Conservation (phyloP, 1,140 invertebrate genomes). For the Neotoxoptera formosana region DNA sequence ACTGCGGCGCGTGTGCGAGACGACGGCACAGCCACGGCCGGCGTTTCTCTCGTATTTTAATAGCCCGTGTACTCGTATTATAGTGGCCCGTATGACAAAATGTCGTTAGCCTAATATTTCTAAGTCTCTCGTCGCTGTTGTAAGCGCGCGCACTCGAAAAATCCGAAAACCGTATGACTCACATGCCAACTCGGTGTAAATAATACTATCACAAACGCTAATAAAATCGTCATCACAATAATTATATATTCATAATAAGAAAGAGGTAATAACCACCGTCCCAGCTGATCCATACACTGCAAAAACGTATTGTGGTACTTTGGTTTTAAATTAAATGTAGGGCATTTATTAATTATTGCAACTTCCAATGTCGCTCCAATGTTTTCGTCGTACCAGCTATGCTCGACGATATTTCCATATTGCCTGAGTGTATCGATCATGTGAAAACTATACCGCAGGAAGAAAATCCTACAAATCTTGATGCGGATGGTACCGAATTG, state of each 20-base stretch:
- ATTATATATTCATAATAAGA: no score
- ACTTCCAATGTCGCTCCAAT: not conserved
- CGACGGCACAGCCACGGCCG: no score
- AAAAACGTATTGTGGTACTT: no score
- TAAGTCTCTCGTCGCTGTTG: not conserved
- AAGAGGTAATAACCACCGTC: no score
- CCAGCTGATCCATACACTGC: no score
- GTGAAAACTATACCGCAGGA: no score
- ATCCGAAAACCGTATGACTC: not conserved
- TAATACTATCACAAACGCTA: not conserved
- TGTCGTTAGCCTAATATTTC: not conserved
- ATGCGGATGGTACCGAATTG: no score
- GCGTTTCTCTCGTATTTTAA: not conserved
- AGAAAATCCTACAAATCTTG: not conserved
- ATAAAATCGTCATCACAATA: not conserved
- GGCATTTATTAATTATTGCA: not conserved
- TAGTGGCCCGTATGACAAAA: not conserved
- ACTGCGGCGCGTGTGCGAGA: not conserved
- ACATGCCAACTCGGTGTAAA: not conserved
- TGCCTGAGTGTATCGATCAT: no score
- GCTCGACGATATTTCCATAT: no score
- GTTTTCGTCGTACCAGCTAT: no score
- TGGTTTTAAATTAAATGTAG: no score
- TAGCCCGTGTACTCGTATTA: not conserved
- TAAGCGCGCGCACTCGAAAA: not conserved